Evolutionary conservation across 2,888 invertebrate species (phyloP).

Genomic region (Labia minor): DNA sequence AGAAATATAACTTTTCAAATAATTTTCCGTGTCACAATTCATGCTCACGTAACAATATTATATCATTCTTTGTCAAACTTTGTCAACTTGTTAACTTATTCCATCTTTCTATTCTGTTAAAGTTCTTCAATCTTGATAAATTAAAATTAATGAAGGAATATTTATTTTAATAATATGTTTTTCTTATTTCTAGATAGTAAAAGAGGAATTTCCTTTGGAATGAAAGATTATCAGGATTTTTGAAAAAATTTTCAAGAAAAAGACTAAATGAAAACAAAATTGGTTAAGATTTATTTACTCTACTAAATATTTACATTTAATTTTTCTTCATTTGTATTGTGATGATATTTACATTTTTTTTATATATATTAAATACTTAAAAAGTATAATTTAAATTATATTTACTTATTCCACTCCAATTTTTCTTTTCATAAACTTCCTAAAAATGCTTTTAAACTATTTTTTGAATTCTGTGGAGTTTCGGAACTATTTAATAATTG

Average conservation of each 20-base stretch:
- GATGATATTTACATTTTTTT: neutral
- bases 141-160: too few relatives aligned
- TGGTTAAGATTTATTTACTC: neutral
- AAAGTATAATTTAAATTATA: neutral
- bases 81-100: too few relatives aligned
- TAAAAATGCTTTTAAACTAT: constrained; percentile 19
- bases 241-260: constrained; percentile 16
- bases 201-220: constrained; percentile 31
- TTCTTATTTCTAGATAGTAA: constrained; percentile 28
- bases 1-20: too few relatives aligned
- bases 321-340: neutral
- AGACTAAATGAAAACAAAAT: neutral
- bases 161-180: neutral
- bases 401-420: neutral
- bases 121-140: too few relatives aligned
- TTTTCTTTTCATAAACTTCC: neutral
- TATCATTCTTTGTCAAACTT: too few relatives aligned
- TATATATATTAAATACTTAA: constrained; percentile 14
- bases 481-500: neutral
- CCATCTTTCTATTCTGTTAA: too few relatives aligned
- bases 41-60: too few relatives aligned
- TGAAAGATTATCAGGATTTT: constrained; percentile 20
- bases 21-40: too few relatives aligned
- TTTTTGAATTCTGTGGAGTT: constrained; percentile 16
- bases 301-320: neutral